Percentiles rank a stretch among this genome's conserved stretches.
Conservation (phyloP, 2,797 vertebrate species). For the Sternarchorhynchus goeldii region DNA sequence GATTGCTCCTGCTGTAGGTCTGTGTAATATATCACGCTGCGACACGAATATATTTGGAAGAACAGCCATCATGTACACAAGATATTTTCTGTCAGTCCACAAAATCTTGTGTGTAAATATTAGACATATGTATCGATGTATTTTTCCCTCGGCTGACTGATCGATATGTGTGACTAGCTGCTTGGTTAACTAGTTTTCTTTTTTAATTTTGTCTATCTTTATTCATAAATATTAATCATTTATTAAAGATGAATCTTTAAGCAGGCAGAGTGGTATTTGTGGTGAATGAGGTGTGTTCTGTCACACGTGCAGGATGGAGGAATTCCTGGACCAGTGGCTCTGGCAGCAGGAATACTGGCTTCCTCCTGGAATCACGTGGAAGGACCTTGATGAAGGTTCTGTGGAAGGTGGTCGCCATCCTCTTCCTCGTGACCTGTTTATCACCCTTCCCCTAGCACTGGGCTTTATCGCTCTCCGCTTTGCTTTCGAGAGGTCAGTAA, state of each 20-base stretch:
- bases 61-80: too few relatives aligned
- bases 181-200: not conserved
- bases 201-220: too few relatives aligned
- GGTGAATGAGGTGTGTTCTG: not conserved
- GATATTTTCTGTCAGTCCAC: too few relatives aligned
- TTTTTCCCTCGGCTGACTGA: not conserved
- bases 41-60: too few relatives aligned
- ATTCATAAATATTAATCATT: not conserved
- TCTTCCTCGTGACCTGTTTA: constrained; percentile 79
- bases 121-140: too few relatives aligned
- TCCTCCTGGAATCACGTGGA: constrained; percentile 80
- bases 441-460: constrained; percentile 78
- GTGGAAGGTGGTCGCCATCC: constrained; percentile 70
- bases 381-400: constrained; percentile 71
- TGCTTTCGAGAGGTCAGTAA: constrained; percentile 82
- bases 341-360: constrained; percentile 86
- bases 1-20: too few relatives aligned
- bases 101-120: too few relatives aligned
- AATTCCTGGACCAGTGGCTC: constrained; percentile 79
- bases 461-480: constrained; percentile 75
- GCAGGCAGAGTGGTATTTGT: not conserved
- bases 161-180: not conserved
- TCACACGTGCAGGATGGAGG: constrained; percentile 73
- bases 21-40: too few relatives aligned
- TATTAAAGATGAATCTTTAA: not conserved